These are phyloP conservation scores for Gryon sp. DNA, from an alignment of 1,140 invertebrate genomes.

Conservation along the genomic window DNA sequence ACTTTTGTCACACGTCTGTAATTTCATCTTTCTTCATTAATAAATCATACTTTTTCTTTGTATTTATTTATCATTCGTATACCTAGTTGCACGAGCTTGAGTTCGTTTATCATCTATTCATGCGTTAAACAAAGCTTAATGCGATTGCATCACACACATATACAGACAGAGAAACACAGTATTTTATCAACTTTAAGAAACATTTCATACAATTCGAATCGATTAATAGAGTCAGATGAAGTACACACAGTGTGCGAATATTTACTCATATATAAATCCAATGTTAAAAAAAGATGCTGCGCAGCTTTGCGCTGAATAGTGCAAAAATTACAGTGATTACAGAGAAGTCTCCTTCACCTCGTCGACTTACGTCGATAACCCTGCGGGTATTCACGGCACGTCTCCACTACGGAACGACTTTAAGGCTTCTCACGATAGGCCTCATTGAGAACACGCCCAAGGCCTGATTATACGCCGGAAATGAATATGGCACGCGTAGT, in stretches of 20 bases:
- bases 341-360: slow-evolving; percentile 58
- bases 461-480: slow-evolving; percentile 69
- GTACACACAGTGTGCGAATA: slow-evolving; percentile 47
- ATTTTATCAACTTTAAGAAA: slow-evolving; percentile 33
- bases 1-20: no score
- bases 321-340: slow-evolving; percentile 77
- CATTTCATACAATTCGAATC: slow-evolving; percentile 23
- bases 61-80: no score
- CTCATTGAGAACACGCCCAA: slow-evolving; percentile 61
- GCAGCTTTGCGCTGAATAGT: slow-evolving; percentile 47
- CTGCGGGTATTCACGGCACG: slow-evolving; percentile 64
- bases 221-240: slow-evolving; percentile 65
- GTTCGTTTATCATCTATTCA: slow-evolving; percentile 23
- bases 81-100: no score
- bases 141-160: slow-evolving; percentile 2
- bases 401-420: slow-evolving; percentile 52
- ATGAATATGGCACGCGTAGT: slow-evolving; percentile 66
- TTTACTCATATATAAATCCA: slow-evolving; percentile 62
- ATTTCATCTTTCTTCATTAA: neutral
- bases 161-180: no score
- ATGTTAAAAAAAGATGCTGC: slow-evolving; percentile 72
- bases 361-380: slow-evolving; percentile 62
- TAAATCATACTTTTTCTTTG: slow-evolving; percentile 17
- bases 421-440: slow-evolving; percentile 64
- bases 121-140: slow-evolving; percentile 8